These are phyloP conservation scores for Sericinus montela DNA, from an alignment of 2,888 invertebrate species.

Conservation along the genomic window DNA sequence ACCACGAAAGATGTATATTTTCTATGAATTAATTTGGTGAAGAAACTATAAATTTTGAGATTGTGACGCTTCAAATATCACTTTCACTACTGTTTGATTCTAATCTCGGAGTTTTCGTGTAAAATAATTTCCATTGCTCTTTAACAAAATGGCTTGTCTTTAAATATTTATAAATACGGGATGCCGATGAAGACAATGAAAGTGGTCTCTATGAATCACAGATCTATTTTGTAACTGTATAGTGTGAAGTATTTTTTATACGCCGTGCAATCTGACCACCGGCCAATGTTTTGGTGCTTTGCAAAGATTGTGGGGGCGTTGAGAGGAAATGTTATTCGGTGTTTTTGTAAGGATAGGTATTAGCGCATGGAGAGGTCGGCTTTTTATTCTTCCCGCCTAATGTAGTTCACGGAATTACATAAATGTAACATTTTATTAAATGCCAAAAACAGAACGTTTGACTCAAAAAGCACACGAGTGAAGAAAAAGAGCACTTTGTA, in stretches of 20 bases:
- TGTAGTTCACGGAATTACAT: conserved; percentile 16
- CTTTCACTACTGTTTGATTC: background rate
- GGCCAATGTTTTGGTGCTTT: conserved; percentile 71
- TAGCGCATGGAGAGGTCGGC: conserved; percentile 19
- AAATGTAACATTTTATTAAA: background rate
- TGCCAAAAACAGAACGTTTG: too few species aligned
- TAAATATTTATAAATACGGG: too few species aligned
- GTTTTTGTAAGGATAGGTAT: conserved; percentile 43
- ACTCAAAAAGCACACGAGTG: too few species aligned
- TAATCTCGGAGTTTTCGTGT: background rate
- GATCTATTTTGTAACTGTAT: conserved; percentile 6
- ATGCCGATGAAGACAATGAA: background rate
- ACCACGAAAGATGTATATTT: conserved; percentile 35
- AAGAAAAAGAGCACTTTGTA: too few species aligned
- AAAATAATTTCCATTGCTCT: background rate
- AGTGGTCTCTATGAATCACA: background rate
- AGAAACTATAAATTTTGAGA: conserved; percentile 2
- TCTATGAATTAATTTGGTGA: conserved; percentile 22
- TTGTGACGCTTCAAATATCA: background rate
- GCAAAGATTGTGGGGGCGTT: conserved; percentile 40
- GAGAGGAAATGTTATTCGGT: conserved; percentile 42
- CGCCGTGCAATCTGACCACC: conserved; percentile 59
- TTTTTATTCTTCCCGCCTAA: background rate
- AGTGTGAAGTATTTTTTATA: conserved; percentile 44
- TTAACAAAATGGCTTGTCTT: background rate